Evolutionary conservation across 2,888 invertebrate species (phyloP).

Genomic region (Lithosia quadra): DNA sequence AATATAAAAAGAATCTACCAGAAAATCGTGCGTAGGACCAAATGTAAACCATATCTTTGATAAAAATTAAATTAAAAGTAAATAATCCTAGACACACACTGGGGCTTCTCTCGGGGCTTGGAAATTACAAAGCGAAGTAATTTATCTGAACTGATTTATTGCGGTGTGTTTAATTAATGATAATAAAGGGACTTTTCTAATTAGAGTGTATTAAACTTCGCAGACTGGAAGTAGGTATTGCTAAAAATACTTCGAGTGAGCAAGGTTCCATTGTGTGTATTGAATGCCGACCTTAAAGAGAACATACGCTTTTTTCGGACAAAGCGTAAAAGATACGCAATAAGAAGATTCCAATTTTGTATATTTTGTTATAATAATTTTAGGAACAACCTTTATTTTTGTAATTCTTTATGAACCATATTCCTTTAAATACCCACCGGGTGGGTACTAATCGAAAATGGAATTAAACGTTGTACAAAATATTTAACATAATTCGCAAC

Average conservation of each 20-base stretch:
- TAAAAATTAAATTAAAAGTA: not conserved
- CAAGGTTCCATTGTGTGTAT: not conserved
- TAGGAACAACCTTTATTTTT: too few relatives aligned
- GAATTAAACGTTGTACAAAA: too few relatives aligned
- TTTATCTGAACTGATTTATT: conserved; percentile 34
- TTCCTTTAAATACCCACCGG: too few relatives aligned
- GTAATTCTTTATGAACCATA: too few relatives aligned
- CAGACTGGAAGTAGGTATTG: not conserved
- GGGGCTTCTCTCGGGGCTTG: conserved; percentile 10
- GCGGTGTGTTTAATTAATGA: conserved; percentile 38
- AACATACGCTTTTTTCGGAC: too few relatives aligned
- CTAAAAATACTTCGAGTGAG: too few relatives aligned
- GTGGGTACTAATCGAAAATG: too few relatives aligned
- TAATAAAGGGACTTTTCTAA: conserved; percentile 28
- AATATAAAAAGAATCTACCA: not conserved
- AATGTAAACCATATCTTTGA: not conserved
- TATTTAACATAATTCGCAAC: too few relatives aligned
- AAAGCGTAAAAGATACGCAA: too few relatives aligned
- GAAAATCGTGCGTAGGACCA: not conserved
- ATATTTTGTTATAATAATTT: too few relatives aligned
- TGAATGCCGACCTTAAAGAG: not conserved
- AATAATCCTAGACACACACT: not conserved
- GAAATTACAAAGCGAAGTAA: conserved; percentile 27
- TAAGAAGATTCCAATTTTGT: too few relatives aligned
- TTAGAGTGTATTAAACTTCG: not conserved